Conservation (phyloP, 2,888 invertebrate species). For the Ctena decussata region DNA sequence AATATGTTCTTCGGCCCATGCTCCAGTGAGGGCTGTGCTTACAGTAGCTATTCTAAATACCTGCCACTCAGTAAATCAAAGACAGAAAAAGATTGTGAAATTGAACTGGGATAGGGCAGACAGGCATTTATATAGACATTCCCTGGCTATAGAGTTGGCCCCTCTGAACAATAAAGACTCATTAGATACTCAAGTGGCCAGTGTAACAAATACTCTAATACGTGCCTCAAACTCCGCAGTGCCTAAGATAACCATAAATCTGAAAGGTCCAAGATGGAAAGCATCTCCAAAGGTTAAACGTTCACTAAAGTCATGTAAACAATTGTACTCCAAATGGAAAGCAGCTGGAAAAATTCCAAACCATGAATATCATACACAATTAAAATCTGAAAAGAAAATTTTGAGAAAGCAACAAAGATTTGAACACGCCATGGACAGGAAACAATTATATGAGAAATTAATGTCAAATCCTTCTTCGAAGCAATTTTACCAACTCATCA, state of each 20-base stretch:
- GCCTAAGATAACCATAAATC: not conserved
- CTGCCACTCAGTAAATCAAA: not conserved
- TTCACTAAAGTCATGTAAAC: not conserved
- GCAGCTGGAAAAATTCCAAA: not conserved
- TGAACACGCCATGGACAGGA: not conserved
- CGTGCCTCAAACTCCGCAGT: not conserved
- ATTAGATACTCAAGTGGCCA: not conserved
- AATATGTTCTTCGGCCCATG: not conserved
- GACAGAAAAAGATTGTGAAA: not conserved
- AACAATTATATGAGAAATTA: not conserved
- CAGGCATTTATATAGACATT: not conserved
- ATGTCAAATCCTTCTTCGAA: conserved; percentile 5
- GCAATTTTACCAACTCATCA: not conserved
- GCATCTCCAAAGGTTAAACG: not conserved
- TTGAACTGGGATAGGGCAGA: not conserved
- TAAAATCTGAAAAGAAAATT: not conserved
- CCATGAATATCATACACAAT: not conserved
- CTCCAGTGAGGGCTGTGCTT: not conserved
- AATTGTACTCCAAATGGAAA: not conserved
- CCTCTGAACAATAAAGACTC: not conserved
- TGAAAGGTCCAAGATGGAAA: not conserved
- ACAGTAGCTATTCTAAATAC: not conserved
- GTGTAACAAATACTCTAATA: not conserved
- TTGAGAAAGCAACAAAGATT: not conserved
- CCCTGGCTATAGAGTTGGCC: not conserved